Percentiles rank a stretch among this genome's conserved stretches.
phyloP scores from a whole-genome alignment of 2,797 vertebrate genomes.

The Xiphophorus birchmanni region DNA sequence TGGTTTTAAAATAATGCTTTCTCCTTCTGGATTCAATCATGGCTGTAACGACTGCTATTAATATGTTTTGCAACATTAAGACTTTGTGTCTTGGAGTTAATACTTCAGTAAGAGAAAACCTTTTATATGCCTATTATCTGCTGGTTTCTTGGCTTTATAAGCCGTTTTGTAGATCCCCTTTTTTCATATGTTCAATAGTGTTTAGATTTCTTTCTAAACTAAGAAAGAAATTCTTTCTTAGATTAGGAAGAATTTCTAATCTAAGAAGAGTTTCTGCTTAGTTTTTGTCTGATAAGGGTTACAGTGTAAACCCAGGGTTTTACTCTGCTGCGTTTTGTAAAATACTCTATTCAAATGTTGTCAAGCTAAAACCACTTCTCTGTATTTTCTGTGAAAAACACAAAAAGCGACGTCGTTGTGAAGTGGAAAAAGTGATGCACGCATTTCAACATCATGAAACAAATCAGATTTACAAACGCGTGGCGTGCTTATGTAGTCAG shows the following conservation, averaged over 20 bases:
- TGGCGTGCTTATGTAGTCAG: not conserved
- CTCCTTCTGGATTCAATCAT: not conserved
- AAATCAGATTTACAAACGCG: not conserved
- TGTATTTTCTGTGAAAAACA: not conserved
- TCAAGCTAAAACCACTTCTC: not conserved
- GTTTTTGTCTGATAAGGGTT: not conserved
- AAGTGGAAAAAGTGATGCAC: not conserved
- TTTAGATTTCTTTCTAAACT: too few species aligned
- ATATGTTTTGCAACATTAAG: not conserved
- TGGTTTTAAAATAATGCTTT: not conserved
- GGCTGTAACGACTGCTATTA: not conserved
- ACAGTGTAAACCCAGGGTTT: not conserved
- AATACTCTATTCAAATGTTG: not conserved
- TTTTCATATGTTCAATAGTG: not conserved
- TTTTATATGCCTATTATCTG: not conserved
- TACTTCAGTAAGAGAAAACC: not conserved
- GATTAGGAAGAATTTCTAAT: not conserved
- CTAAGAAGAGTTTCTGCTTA: not conserved
- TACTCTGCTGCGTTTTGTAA: not conserved
- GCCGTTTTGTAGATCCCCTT: not conserved
- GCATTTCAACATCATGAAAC: not conserved
- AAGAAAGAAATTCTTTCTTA: too few species aligned
- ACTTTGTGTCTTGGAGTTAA: not conserved
- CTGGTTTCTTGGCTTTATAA: not conserved
- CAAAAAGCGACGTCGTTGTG: not conserved